Evolutionary conservation across 53 echinoderm and acorn worm species (phyloP).

Genomic region (Paelopatides confundens): DNA sequence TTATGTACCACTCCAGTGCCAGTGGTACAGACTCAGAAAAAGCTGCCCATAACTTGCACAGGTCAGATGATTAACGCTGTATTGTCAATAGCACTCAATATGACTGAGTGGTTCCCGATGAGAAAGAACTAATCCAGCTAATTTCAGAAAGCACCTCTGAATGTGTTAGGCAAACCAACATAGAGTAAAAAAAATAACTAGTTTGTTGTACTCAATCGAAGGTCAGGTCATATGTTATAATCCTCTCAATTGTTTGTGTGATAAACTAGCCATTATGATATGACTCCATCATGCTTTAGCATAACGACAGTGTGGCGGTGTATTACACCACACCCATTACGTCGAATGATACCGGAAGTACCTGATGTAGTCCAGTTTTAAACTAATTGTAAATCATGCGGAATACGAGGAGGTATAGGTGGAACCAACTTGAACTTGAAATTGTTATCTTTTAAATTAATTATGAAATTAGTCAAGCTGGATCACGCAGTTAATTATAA

Average conservation of each 20-base stretch:
- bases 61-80: neutral
- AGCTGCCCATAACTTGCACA: neutral
- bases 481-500: too few relatives aligned
- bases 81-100: neutral
- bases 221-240: neutral
- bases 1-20: too few relatives aligned
- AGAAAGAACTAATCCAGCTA: neutral
- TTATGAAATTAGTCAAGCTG: too few relatives aligned
- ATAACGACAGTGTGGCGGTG: neutral
- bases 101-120: neutral
- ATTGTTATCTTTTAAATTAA: too few relatives aligned
- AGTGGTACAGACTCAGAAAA: neutral
- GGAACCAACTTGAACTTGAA: too few relatives aligned
- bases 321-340: neutral
- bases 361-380: neutral
- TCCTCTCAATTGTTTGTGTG: neutral
- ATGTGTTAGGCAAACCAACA: neutral
- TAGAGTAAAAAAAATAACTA: neutral
- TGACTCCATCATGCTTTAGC: neutral
- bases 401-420: too few relatives aligned
- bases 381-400: neutral
- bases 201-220: neutral
- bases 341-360: neutral
- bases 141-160: neutral
- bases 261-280: neutral